Conservation (phyloP, 2,797 vertebrate genomes). For the Gymnothorax reevesii region DNA sequence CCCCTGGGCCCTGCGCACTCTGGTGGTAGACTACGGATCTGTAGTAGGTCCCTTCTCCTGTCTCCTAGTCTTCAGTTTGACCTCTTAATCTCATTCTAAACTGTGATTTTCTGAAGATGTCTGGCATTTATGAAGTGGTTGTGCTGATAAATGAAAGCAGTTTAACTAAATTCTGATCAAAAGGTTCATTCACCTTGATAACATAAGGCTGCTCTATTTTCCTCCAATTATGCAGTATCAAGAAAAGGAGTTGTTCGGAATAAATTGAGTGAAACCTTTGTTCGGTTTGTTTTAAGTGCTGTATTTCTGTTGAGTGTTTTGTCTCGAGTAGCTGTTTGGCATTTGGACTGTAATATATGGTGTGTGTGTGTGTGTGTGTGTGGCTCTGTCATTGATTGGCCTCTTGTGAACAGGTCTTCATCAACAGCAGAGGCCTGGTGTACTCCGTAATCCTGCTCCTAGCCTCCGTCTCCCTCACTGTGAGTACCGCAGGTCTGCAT, state of each 20-base stretch:
- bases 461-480: conserved; percentile 78
- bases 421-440: conserved; percentile 80
- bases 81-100: neutral
- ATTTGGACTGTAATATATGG: neutral
- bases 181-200: neutral
- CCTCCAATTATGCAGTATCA: neutral
- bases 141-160: neutral
- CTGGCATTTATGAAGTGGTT: neutral
- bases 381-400: conserved; percentile 14
- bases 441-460: conserved; percentile 79
- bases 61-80: neutral
- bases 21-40: conserved; percentile 75
- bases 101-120: neutral
- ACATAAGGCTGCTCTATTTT: neutral
- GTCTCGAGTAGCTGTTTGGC: neutral
- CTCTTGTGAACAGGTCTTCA: conserved; percentile 62
- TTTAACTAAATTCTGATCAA: neutral
- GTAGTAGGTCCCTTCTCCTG: conserved; percentile 52
- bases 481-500: conserved; percentile 52
- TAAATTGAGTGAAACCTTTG: neutral
- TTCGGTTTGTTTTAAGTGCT: neutral
- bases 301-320: neutral
- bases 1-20: conserved; percentile 76
- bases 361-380: neutral
- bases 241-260: neutral